Conservation (phyloP, 2,888 invertebrate species). For the Diadegma fenestrale region DNA sequence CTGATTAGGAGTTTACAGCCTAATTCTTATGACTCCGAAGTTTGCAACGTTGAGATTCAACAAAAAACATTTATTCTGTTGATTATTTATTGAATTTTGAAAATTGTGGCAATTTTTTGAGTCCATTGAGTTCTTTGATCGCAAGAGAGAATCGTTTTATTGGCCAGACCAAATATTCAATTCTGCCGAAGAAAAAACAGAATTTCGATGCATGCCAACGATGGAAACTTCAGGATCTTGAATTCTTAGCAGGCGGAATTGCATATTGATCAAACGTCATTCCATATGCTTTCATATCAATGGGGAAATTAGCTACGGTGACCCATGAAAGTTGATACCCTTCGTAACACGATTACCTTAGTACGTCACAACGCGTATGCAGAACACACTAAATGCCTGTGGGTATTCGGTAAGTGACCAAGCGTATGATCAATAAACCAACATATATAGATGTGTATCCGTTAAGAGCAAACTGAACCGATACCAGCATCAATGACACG, state of each 20-base stretch:
- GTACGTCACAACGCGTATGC: constrained; percentile 15
- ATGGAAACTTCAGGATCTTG: too few species aligned
- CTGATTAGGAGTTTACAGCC: background rate
- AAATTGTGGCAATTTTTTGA: too few species aligned
- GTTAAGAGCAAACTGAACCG: constrained; percentile 25
- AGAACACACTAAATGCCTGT: constrained; percentile 37
- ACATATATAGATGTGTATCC: constrained; percentile 13
- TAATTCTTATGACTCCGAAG: too few species aligned
- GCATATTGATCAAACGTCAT: background rate
- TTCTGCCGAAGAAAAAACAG: too few species aligned
- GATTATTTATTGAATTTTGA: too few species aligned
- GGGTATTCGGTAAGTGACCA: constrained; percentile 58
- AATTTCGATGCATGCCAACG: too few species aligned
- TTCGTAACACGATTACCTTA: constrained; percentile 3
- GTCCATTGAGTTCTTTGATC: too few species aligned
- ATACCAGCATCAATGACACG: constrained; percentile 37
- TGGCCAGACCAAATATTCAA: too few species aligned
- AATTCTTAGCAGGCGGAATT: background rate
- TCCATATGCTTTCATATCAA: background rate
- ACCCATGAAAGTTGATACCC: constrained; percentile 2
- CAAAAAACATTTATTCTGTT: too few species aligned
- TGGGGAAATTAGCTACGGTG: background rate
- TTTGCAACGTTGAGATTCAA: too few species aligned
- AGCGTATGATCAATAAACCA: constrained; percentile 71
- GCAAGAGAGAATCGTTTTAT: too few species aligned